These are phyloP conservation scores for Zeuzera pyrina DNA, from an alignment of 2,888 invertebrate genomes.

Conservation along the genomic window DNA sequence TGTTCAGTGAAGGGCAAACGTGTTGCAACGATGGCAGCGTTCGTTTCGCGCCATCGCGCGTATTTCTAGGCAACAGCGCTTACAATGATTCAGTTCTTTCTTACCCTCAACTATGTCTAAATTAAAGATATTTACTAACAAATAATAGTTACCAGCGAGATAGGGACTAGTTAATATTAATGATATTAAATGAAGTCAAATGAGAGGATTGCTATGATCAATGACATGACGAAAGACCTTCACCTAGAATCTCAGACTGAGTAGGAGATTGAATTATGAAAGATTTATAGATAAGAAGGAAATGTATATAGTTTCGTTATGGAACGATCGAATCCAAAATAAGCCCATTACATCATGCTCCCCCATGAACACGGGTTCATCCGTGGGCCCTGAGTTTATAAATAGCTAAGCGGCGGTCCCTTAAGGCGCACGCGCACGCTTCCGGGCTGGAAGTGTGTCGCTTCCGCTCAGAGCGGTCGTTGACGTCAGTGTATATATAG, in stretches of 20 bases:
- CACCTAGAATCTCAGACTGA: too few relatives aligned
- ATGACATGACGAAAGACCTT: too few relatives aligned
- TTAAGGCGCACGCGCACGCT: slow-evolving; percentile 67
- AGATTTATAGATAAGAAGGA: too few relatives aligned
- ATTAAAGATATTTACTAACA: too few relatives aligned
- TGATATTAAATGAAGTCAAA: too few relatives aligned
- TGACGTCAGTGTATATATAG: slow-evolving; percentile 42
- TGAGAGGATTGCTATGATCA: too few relatives aligned
- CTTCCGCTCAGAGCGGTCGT: slow-evolving; percentile 69
- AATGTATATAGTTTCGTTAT: too few relatives aligned
- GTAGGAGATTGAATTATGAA: too few relatives aligned
- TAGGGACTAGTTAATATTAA: too few relatives aligned
- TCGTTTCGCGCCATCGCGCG: slow-evolving; percentile 20
- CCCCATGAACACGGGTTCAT: slow-evolving; percentile 30
- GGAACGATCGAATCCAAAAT: slow-evolving; percentile 27
- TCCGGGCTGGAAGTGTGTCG: slow-evolving; percentile 72
- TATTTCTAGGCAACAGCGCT: slow-evolving; percentile 14
- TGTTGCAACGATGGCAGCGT: slow-evolving; percentile 13
- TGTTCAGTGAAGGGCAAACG: slow-evolving; percentile 19
- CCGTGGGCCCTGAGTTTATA: slow-evolving; percentile 49
- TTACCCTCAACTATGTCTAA: too few relatives aligned
- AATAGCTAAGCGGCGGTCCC: slow-evolving; percentile 58
- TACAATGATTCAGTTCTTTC: slow-evolving; percentile 1
- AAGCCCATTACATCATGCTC: slow-evolving; percentile 49
- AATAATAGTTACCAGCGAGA: too few relatives aligned